Evolutionary conservation across 1,140 invertebrate species (phyloP), one percentile per base, ranked within the genome.

Genomic region (Leptopilina clavipes): DNA sequence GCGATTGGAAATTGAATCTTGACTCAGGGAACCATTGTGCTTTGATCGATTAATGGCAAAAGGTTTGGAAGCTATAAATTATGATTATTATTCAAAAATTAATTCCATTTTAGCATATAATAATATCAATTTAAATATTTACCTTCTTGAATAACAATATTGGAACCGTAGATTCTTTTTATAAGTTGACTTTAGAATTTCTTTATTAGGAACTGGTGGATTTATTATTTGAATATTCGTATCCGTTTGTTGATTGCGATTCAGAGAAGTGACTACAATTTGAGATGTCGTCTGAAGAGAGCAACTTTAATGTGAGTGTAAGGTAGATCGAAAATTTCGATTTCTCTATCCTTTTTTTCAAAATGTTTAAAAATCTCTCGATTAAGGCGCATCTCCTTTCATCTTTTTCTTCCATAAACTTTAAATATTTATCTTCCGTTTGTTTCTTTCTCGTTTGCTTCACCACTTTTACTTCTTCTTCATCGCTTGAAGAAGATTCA

Each of bases 81-180:
- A 73, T 72, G 72, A 44, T 45, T 25, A 76, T 18, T 75, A 45
- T 70, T 22, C 40, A 45, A 10, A 44, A 44, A 5, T 44, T 44
- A 48, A 48, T 14, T 48, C n/a, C n/a, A n/a, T n/a, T n/a, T n/a
- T n/a, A n/a, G n/a, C n/a, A n/a, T n/a, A n/a, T n/a, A n/a, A n/a
- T n/a, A n/a, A n/a, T n/a, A n/a, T n/a, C n/a, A n/a, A n/a, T 31
- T n/a, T n/a, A n/a, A n/a, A n/a, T n/a, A 54, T n/a, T 45, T 52
- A 92, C 93, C 93, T 92, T 99, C 98, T 89, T 98, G 97, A 83
- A 99, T 99, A 84, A 76, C 10, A 83, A 76, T 40, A 86, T 77
- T 5, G 85, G 70, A 19, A 82, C 76, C 1, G 75, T 48, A 0
- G 81, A 73, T 54, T 91, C 43, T 89, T 89, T 31, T 88, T 88